These are phyloP conservation scores for Euzetes globulus DNA, from an alignment of 2,888 invertebrate species.

Conservation along the genomic window DNA sequence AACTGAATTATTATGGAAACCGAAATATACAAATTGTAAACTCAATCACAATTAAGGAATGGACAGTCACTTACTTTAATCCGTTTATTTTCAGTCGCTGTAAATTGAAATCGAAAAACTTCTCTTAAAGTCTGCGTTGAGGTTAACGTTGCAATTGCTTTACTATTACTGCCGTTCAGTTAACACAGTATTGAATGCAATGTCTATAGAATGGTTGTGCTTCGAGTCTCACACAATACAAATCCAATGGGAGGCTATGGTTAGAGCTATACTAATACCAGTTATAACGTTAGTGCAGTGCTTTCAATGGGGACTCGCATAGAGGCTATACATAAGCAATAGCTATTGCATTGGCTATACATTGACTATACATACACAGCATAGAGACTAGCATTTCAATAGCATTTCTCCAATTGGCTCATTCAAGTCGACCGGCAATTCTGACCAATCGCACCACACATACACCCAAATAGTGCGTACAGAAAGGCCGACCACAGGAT, in stretches of 20 bases:
- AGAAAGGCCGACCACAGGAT: not conserved
- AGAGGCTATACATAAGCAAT: slow-evolving; percentile 21
- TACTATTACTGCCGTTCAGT: not conserved
- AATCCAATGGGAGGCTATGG: slow-evolving; percentile 25
- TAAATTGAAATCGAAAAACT: slow-evolving; percentile 3
- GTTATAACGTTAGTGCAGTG: not conserved
- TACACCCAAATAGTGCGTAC: not conserved
- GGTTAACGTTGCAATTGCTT: not conserved
- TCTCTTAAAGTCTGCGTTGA: not conserved
- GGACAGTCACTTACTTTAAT: slow-evolving; percentile 7
- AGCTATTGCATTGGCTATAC: slow-evolving; percentile 1
- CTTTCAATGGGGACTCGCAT: slow-evolving; percentile 2
- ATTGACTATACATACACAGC: slow-evolving; percentile 1
- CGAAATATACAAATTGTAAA: not conserved
- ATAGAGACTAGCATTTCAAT: slow-evolving; percentile 26
- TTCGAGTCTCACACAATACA: slow-evolving; percentile 7
- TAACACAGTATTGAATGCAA: slow-evolving; percentile 4
- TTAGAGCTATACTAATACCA: not conserved
- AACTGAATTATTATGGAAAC: not conserved
- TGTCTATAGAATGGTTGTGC: not conserved
- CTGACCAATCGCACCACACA: not conserved
- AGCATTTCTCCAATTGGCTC: not conserved
- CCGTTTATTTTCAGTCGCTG: not conserved
- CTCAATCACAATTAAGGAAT: not conserved
- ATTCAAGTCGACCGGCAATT: slow-evolving; percentile 5